phyloP scores from a whole-genome alignment of 2,888 invertebrate species.

The Andrena bicolor region DNA sequence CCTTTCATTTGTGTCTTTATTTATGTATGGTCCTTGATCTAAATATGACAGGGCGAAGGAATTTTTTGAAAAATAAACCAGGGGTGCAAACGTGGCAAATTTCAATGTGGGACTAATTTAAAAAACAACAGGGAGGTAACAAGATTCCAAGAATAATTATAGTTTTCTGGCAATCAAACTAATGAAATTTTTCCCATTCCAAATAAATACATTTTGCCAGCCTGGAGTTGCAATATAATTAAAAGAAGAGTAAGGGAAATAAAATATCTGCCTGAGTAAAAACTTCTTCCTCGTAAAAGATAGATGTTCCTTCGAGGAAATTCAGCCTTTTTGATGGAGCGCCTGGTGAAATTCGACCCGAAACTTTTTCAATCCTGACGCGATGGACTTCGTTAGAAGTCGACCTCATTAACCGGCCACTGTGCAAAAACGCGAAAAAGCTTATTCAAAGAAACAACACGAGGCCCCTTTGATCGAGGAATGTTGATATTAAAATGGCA shows the following conservation, averaged over 20 bases:
- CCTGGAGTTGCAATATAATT: neutral
- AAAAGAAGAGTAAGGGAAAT: neutral
- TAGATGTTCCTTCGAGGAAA: neutral
- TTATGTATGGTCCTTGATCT: too few relatives aligned
- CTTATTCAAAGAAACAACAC: neutral
- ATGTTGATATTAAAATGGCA: neutral
- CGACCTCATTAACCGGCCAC: conserved; percentile 22
- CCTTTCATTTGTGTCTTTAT: too few relatives aligned
- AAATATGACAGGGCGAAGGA: too few relatives aligned
- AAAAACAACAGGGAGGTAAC: too few relatives aligned
- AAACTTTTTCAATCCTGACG: conserved; percentile 26
- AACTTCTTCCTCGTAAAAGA: neutral
- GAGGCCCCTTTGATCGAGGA: neutral
- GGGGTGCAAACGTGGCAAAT: too few relatives aligned
- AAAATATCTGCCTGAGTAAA: conserved; percentile 8
- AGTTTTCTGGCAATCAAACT: too few relatives aligned
- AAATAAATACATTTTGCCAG: conserved; percentile 6
- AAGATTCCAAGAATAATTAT: neutral
- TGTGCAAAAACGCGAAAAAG: neutral
- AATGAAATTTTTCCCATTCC: neutral
- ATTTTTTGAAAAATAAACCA: too few relatives aligned
- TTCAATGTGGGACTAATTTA: too few relatives aligned
- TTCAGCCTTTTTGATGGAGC: conserved; percentile 27
- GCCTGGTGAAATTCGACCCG: conserved; percentile 11
- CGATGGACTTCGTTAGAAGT: conserved; percentile 25